A percentile compares a stretch with the other conserved stretches of the same genome.
phyloP scores from a whole-genome alignment of 2,888 invertebrate genomes.

The Sclerodermus sp. region DNA sequence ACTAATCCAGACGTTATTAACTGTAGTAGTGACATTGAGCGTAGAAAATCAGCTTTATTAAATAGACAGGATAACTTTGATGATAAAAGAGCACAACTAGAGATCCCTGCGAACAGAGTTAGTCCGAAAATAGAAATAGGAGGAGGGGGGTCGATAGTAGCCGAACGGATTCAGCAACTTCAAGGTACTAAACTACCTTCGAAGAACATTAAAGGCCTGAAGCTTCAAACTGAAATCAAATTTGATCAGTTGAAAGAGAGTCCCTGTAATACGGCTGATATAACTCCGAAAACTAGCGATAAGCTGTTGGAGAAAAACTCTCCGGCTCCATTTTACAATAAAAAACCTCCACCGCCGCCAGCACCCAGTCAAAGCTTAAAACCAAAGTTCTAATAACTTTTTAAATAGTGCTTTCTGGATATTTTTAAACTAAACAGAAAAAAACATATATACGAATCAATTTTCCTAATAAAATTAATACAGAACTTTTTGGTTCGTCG shows the following conservation, averaged over 20 bases:
- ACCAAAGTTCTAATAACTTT: slow-evolving; percentile 21
- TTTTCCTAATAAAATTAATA: no score
- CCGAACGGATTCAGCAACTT: slow-evolving; percentile 41
- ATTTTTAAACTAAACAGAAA: no score
- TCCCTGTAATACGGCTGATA: slow-evolving; percentile 30
- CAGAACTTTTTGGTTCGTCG: no score
- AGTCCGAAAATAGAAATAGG: slow-evolving; percentile 22
- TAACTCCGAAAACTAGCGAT: slow-evolving; percentile 25
- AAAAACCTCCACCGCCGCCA: slow-evolving; percentile 54
- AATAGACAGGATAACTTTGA: background rate
- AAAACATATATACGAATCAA: no score
- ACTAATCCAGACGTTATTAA: slow-evolving; percentile 65
- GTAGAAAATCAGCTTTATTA: slow-evolving; percentile 33
- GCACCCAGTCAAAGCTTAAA: slow-evolving; percentile 44
- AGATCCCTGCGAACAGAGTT: background rate
- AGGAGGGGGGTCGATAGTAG: slow-evolving; percentile 32
- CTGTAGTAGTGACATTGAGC: slow-evolving; percentile 54
- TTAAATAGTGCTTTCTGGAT: no score
- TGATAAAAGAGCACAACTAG: background rate
- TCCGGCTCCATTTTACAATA: slow-evolving; percentile 41
- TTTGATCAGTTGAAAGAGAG: slow-evolving; percentile 44
- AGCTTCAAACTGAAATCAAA: slow-evolving; percentile 38
- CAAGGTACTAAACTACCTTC: slow-evolving; percentile 33
- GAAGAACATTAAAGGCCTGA: slow-evolving; percentile 46
- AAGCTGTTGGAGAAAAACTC: slow-evolving; percentile 13